These are phyloP conservation scores for Masnerella sp. DNA, from an alignment of 2,888 invertebrate genomes.

Conservation along the genomic window DNA sequence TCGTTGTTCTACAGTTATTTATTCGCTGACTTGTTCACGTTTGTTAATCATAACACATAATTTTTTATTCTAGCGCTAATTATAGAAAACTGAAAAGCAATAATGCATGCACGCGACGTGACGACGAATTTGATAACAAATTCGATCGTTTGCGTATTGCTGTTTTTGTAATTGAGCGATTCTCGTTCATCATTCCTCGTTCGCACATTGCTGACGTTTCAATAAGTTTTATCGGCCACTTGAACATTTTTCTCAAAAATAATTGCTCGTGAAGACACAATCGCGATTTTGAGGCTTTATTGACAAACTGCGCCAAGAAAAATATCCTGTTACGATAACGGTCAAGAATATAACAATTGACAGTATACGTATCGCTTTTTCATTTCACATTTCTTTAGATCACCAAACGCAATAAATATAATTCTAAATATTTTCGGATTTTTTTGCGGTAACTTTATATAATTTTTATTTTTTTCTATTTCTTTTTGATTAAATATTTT, in stretches of 20 bases:
- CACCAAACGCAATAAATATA: no score
- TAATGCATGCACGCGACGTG: neutral
- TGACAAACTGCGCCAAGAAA: slow-evolving; percentile 7
- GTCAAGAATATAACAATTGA: no score
- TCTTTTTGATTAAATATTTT: no score
- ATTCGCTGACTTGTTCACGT: no score
- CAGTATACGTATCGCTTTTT: no score
- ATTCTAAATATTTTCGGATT: no score
- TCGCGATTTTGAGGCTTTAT: slow-evolving; percentile 7
- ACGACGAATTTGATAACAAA: neutral
- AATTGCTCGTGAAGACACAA: slow-evolving; percentile 11
- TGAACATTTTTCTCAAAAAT: slow-evolving; percentile 12
- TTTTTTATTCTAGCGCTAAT: no score
- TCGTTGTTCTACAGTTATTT: slow-evolving; percentile 4
- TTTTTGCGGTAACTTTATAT: no score
- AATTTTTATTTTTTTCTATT: no score
- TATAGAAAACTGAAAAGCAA: neutral
- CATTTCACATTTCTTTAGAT: no score
- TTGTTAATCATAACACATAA: no score
- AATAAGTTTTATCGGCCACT: slow-evolving; percentile 3
- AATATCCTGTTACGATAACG: no score
- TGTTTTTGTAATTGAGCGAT: slow-evolving; percentile 23
- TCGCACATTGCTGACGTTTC: slow-evolving; percentile 5
- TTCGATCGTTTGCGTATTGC: slow-evolving; percentile 14
- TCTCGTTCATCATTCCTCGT: slow-evolving; percentile 12